Evolutionary conservation across 2,797 vertebrate genomes (phyloP).

Genomic region (Melanotaenia boesemani): DNA sequence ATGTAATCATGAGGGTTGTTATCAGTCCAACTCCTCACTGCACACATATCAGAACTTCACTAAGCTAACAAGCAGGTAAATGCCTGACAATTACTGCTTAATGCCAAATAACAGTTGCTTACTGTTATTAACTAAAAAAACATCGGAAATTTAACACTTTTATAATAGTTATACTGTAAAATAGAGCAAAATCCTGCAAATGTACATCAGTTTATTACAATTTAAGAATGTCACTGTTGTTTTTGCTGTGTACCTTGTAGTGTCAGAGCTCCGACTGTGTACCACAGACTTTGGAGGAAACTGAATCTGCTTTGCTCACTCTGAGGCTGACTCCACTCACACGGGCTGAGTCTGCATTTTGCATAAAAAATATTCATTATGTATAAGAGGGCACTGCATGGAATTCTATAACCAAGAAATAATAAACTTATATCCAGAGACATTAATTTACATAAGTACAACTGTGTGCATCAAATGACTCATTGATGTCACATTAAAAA

Average conservation of each 20-base stretch:
- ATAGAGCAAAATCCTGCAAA: background rate
- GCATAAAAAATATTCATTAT: constrained; percentile 25
- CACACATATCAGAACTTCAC: background rate
- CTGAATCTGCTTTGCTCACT: constrained; percentile 85
- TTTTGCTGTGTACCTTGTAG: constrained; percentile 85
- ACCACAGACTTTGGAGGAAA: constrained; percentile 90
- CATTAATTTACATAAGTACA: background rate
- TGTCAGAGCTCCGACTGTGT: constrained; percentile 87
- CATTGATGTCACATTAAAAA: background rate
- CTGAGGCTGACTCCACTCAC: constrained; percentile 88
- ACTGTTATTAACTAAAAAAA: background rate
- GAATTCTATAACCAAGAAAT: constrained; percentile 19
- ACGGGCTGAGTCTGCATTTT: constrained; percentile 87
- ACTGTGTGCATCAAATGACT: background rate
- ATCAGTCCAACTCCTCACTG: background rate
- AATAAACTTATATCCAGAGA: constrained; percentile 9
- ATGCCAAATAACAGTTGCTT: background rate
- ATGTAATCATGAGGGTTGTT: background rate
- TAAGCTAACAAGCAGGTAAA: background rate
- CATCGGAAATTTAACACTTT: background rate
- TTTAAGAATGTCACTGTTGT: background rate
- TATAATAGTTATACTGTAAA: background rate
- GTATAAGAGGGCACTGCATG: constrained; percentile 15
- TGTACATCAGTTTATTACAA: background rate
- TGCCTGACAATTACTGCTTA: background rate